phyloP scores from a whole-genome alignment of 2,797 vertebrate genomes.

The Graptemys geographica region DNA sequence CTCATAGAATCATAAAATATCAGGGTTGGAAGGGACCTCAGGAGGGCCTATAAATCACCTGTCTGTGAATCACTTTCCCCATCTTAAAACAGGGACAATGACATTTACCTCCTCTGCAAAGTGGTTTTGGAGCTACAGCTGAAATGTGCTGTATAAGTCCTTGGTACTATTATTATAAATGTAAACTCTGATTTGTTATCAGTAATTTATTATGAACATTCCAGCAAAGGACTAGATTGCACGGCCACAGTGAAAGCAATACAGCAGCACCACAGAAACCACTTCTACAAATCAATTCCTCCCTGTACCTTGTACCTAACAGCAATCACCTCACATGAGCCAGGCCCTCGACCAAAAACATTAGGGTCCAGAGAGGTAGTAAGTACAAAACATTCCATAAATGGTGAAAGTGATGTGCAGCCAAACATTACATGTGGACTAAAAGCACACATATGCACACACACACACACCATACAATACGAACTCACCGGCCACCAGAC shows the following conservation, averaged over 20 bases:
- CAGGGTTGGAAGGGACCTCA: too few species aligned
- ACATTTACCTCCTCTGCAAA: not conserved
- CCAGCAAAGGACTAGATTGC: not conserved
- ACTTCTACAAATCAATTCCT: not conserved
- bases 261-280: not conserved
- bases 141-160: not conserved
- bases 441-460: not conserved
- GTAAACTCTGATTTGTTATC: not conserved
- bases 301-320: not conserved
- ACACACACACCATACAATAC: not conserved
- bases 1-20: too few species aligned
- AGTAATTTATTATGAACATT: not conserved
- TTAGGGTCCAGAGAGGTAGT: not conserved
- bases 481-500: constrained; percentile 98
- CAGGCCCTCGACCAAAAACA: not conserved
- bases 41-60: too few species aligned
- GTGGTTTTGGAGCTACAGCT: not conserved
- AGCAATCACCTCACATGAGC: not conserved
- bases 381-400: not conserved
- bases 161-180: not conserved
- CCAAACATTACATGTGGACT: accelerated
- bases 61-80: not conserved
- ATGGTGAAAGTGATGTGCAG: not conserved
- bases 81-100: not conserved
- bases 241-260: not conserved